A percentile compares a stretch with the other conserved stretches of the same genome.
Evolutionary conservation across 2,113 vertebrate species (phyloP).

Genomic region (Tenebrosternarchus preto): DNA sequence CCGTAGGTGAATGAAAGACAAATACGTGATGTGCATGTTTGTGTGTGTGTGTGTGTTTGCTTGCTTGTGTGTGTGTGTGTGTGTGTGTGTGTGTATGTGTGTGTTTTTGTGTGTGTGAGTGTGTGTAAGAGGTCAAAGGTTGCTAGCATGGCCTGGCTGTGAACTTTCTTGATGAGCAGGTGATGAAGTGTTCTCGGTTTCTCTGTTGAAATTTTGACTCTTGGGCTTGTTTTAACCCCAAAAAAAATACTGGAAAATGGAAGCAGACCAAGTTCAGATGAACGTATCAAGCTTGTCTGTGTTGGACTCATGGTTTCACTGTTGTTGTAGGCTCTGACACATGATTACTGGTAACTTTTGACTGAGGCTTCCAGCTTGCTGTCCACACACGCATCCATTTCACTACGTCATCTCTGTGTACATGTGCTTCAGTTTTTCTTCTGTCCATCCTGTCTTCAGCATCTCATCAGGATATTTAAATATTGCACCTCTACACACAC

Average conservation of each 20-base stretch:
- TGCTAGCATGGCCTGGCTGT: slow-evolving; percentile 61
- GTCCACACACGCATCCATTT: slow-evolving; percentile 48
- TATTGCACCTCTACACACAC: slow-evolving; percentile 17
- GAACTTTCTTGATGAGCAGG: slow-evolving; percentile 53
- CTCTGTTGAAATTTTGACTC: not conserved
- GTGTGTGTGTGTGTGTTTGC: slow-evolving; percentile 9
- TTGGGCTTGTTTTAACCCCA: not conserved
- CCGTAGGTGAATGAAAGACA: slow-evolving; percentile 6
- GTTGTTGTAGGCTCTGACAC: not conserved
- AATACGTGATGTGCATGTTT: slow-evolving; percentile 3
- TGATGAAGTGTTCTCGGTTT: slow-evolving; percentile 34
- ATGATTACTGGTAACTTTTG: not conserved
- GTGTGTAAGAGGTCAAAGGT: slow-evolving; percentile 48
- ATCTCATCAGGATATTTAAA: slow-evolving; percentile 26
- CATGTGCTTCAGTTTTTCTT: slow-evolving; percentile 65
- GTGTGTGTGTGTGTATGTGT: not conserved
- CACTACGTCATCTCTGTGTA: slow-evolving; percentile 40
- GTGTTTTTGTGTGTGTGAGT: no score
- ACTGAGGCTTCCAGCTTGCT: slow-evolving; percentile 40
- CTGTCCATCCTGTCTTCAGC: slow-evolving; percentile 44
- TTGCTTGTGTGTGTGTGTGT: slow-evolving; percentile 4
- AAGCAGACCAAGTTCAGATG: not conserved
- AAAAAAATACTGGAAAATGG: not conserved
- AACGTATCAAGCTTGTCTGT: not conserved
- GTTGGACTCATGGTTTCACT: not conserved